A percentile compares a stretch with the other conserved stretches of the same genome.
These are phyloP conservation scores for Acrossocheilus fasciatus DNA, from an alignment of 2,797 vertebrate species.

Conservation along the genomic window DNA sequence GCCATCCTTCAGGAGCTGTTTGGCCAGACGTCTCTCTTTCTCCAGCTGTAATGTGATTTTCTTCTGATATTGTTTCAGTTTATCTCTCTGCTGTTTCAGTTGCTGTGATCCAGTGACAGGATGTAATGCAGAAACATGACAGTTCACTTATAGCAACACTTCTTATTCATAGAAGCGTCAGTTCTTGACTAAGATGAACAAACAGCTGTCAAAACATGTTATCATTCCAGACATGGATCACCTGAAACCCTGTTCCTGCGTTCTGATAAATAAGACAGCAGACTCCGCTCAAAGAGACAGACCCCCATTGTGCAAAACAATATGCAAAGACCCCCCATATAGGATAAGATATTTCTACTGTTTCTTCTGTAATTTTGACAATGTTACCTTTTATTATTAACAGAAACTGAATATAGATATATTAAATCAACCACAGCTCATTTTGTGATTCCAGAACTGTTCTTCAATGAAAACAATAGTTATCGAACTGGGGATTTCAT, in stretches of 20 bases:
- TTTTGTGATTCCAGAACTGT: not conserved
- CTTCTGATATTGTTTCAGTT: constrained; percentile 90
- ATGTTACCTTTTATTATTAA: not conserved
- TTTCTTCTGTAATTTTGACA: not conserved
- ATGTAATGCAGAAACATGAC: constrained; percentile 3
- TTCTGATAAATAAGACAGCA: not conserved
- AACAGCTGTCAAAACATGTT: constrained; percentile 3
- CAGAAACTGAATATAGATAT: not conserved
- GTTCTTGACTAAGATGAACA: not conserved
- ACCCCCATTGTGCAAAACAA: not conserved
- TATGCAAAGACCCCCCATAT: not conserved
- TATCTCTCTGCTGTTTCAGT: constrained; percentile 95
- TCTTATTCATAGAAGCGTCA: not conserved
- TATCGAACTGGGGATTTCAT: not conserved
- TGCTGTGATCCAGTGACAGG: constrained; percentile 75
- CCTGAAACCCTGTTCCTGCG: not conserved
- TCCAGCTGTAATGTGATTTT: constrained; percentile 83
- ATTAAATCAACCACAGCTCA: not conserved
- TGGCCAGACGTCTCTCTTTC: constrained; percentile 84
- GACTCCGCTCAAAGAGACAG: not conserved
- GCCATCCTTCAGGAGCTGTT: constrained; percentile 86
- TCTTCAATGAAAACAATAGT: not conserved
- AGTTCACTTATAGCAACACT: constrained; percentile 10
- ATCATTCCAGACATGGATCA: not conserved
- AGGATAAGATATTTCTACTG: not conserved